Percentiles rank a stretch among this genome's conserved stretches.
Evolutionary conservation across 2,797 vertebrate species (phyloP).

Genomic region (Lithobates sylvaticus): DNA sequence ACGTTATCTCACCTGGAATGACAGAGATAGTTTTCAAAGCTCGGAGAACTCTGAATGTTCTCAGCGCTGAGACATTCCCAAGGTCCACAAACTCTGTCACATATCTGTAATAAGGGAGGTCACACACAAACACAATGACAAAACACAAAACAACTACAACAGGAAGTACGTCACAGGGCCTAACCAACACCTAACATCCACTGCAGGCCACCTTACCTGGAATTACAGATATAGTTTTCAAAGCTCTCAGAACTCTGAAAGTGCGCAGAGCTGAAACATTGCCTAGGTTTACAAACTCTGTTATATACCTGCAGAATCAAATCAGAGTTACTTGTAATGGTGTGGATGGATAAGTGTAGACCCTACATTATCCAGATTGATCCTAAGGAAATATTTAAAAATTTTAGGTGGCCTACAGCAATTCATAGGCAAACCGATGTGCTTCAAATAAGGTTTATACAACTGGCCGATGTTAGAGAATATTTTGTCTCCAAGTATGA

Average conservation of each 20-base stretch:
- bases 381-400: background rate
- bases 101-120: constrained; percentile 99
- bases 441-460: no score
- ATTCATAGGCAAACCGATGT: background rate
- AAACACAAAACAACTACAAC: constrained; percentile 90
- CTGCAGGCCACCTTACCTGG: constrained; percentile 89
- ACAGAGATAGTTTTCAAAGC: constrained; percentile 99
- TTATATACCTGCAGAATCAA: constrained; percentile 99
- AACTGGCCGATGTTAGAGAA: background rate
- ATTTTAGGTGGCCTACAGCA: background rate
- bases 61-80: constrained; percentile 99
- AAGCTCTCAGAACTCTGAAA: constrained; percentile 98
- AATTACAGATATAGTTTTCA: constrained; percentile 99
- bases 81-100: constrained; percentile 99
- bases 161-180: constrained; percentile 89
- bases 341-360: constrained; percentile 65
- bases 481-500: background rate
- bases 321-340: constrained; percentile 93
- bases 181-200: constrained; percentile 92
- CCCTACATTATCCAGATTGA: constrained; percentile 44
- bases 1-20: constrained; percentile 98
- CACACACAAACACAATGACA: constrained; percentile 97
- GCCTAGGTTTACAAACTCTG: constrained; percentile 99
- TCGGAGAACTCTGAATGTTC: constrained; percentile 99
- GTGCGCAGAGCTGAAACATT: constrained; percentile 99